These are phyloP conservation scores for Rhinoderma darwinii DNA, from an alignment of 2,113 vertebrate genomes.

Conservation along the genomic window DNA sequence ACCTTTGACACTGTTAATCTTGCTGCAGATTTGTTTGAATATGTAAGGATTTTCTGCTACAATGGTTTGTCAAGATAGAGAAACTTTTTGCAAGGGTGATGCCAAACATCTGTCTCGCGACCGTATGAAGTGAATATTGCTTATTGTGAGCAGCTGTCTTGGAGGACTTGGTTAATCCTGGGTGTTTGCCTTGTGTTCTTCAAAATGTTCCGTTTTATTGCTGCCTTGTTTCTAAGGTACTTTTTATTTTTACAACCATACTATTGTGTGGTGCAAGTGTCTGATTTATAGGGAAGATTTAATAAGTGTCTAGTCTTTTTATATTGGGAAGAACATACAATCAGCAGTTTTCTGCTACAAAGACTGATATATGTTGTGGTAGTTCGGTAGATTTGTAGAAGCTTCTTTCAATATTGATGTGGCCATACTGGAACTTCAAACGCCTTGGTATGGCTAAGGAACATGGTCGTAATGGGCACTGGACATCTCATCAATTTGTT, in stretches of 20 bases:
- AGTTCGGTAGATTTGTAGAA: background rate
- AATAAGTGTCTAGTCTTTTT: background rate
- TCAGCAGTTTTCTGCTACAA: background rate
- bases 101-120: slow-evolving; percentile 55
- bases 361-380: background rate
- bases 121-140: slow-evolving; percentile 35
- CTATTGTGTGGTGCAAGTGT: background rate
- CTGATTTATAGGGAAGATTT: background rate
- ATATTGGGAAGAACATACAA: background rate
- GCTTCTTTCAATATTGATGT: background rate
- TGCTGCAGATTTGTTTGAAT: slow-evolving; percentile 58
- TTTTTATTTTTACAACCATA: slow-evolving; percentile 18
- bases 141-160: slow-evolving; percentile 57
- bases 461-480: background rate
- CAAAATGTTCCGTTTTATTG: slow-evolving; percentile 44
- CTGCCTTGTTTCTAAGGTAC: background rate
- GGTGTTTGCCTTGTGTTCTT: slow-evolving; percentile 34
- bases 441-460: background rate
- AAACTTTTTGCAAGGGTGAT: slow-evolving; percentile 51
- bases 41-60: slow-evolving; percentile 59
- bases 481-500: too few species aligned
- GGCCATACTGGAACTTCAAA: background rate
- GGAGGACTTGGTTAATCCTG: slow-evolving; percentile 24
- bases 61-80: slow-evolving; percentile 52
- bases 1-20: slow-evolving; percentile 59